Evolutionary conservation across 1,140 invertebrate species (phyloP).

Genomic region (Yoshiicerus persimilis): DNA sequence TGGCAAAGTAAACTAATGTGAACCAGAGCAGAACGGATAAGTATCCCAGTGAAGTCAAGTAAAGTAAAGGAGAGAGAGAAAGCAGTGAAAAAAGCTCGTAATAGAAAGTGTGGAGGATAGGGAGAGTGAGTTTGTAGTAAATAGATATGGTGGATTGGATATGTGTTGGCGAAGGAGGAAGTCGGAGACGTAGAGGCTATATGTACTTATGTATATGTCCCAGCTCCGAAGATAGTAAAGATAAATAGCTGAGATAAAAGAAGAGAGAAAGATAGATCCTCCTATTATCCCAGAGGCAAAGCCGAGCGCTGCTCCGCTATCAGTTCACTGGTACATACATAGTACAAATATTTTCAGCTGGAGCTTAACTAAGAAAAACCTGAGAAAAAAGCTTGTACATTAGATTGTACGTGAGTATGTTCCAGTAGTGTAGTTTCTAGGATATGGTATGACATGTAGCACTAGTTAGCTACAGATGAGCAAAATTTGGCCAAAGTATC

Average conservation of each 20-base stretch:
- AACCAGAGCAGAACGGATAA: not conserved
- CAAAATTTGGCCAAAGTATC: not conserved
- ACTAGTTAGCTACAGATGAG: not conserved
- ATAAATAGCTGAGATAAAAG: slow-evolving; percentile 11
- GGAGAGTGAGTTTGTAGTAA: too few species aligned
- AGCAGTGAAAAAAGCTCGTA: not conserved
- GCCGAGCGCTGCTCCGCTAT: not conserved
- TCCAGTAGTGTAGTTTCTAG: not conserved
- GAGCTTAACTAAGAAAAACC: not conserved
- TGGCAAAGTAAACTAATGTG: not conserved
- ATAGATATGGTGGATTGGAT: too few species aligned
- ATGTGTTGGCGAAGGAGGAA: too few species aligned
- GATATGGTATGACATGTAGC: not conserved
- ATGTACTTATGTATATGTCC: not conserved
- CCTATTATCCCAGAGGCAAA: not conserved
- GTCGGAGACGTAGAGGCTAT: too few species aligned
- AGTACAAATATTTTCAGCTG: not conserved
- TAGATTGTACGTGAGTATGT: not conserved
- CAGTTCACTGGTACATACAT: not conserved
- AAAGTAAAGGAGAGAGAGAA: not conserved
- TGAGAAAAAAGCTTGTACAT: not conserved
- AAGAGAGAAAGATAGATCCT: not conserved
- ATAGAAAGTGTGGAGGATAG: not conserved
- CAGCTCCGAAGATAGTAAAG: not conserved
- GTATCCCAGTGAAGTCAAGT: not conserved